phyloP scores from a whole-genome alignment of 2,113 vertebrate species.

The Lepidothrix coronata region DNA sequence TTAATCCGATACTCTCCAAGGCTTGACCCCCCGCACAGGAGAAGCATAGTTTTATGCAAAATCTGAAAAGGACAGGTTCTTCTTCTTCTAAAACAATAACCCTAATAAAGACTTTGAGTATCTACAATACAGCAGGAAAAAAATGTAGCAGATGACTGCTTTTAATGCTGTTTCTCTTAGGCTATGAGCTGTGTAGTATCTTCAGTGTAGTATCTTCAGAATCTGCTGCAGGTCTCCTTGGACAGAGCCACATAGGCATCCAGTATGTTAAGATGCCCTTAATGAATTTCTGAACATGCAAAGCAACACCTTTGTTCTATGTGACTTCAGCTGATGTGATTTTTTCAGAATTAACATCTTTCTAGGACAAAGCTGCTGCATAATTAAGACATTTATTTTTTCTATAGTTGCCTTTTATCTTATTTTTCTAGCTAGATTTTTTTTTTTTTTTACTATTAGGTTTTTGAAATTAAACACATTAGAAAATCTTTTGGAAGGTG shows the following conservation, averaged over 20 bases:
- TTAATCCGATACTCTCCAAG: background rate
- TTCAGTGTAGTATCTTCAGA: background rate
- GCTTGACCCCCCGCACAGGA: background rate
- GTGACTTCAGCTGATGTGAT: background rate
- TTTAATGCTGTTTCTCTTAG: background rate
- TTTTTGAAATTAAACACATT: background rate
- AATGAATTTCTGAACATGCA: background rate
- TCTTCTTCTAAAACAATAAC: background rate
- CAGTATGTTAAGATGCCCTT: background rate
- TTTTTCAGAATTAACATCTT: background rate
- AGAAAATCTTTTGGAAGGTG: background rate
- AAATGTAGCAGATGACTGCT: background rate
- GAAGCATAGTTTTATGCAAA: background rate
- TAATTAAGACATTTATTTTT: slow-evolving; percentile 40
- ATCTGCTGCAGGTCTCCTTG: background rate
- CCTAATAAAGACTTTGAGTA: background rate
- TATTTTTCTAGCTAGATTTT: background rate
- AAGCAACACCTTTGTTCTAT: background rate
- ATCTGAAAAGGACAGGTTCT: background rate
- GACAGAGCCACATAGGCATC: background rate
- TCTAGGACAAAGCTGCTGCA: background rate
- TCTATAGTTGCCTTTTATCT: background rate
- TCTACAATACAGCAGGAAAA: background rate
- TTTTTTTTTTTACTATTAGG: background rate
- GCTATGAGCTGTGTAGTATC: background rate